Conservation (phyloP, 2,888 invertebrate genomes). For the Clepsis dumicolana region DNA sequence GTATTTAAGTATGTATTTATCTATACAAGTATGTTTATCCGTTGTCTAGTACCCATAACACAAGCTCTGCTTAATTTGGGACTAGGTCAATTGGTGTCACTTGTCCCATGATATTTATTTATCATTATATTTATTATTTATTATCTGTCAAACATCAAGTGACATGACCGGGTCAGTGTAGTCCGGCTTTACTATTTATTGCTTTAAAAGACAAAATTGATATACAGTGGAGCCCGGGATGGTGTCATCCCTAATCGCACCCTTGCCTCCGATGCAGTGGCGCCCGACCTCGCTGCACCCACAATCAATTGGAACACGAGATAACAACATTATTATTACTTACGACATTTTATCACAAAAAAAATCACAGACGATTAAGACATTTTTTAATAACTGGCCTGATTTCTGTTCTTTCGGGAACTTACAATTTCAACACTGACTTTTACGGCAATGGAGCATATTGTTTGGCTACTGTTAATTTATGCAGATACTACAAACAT, state of each 20-base stretch:
- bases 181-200: no score
- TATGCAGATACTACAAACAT: conserved; percentile 3
- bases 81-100: no score
- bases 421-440: background rate
- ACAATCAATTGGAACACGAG: conserved; percentile 41
- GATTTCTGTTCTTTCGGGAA: background rate
- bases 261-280: conserved; percentile 53
- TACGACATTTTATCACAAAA: conserved; percentile 33
- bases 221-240: background rate
- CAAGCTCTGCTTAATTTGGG: no score
- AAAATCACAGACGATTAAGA: conserved; percentile 26
- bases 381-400: conserved; percentile 16
- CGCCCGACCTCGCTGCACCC: conserved; percentile 51
- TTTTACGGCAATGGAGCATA: background rate
- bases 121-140: no score
- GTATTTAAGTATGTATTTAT: no score
- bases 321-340: conserved; percentile 41
- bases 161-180: no score
- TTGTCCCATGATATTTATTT: no score
- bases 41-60: no score
- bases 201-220: no score
- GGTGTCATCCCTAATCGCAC: conserved; percentile 34
- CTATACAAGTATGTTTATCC: no score
- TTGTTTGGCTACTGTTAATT: background rate
- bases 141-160: background rate